Base-by-base conservation (phyloP, 2,888 invertebrate genomes). In the Cylloceria caligata region DNA sequence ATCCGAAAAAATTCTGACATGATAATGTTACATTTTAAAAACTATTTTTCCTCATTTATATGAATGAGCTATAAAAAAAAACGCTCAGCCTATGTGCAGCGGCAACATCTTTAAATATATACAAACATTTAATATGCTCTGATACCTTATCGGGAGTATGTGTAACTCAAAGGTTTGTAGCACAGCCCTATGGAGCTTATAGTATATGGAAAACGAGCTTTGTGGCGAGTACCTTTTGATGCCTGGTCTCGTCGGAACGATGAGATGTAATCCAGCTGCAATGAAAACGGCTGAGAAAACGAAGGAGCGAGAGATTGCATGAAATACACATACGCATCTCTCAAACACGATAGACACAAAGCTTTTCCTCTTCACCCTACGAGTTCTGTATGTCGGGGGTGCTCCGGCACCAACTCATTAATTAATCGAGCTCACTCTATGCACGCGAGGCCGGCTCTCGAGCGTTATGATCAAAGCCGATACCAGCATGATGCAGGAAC, bases 381-480 rank as follows among this genome's bases (percentile, higher is more conserved):
- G 68, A 65, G 65, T 77, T 78, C 80, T 62, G 75, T 83, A 78
- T 81, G 67, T 75, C 57, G 36, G 24, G 21, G 57, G 72, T 78
- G 60, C 77, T 77, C 62, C 69, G 34, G 47, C 65, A 62, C 16
- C 71, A 73, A 75, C 80, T 76, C 83, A 73, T 83, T 75, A 76
- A 71, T 74, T 77, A 78, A 77, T 77, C 78, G 75, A 75, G 83
- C 80, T 85, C 81, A 81, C 81, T 62, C 64, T 45, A 47, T 36
- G 69, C 60, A 30, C 83, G 82, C 80, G 80, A 83, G 84, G 77
- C 80, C 75, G 83, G 84, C 85, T 74, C 67, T 47, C 68, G 49
- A 16, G 77, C 76, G 49, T 73, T 86, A 86, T 88, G 89, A 88
- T 88, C 89, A 88, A 88, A 88, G 89, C 89, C 84, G 68, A 76